A percentile compares a stretch with the other conserved stretches of the same genome.
Evolutionary conservation across 2,113 vertebrate species (phyloP).

Genomic region (Bubo bubo): DNA sequence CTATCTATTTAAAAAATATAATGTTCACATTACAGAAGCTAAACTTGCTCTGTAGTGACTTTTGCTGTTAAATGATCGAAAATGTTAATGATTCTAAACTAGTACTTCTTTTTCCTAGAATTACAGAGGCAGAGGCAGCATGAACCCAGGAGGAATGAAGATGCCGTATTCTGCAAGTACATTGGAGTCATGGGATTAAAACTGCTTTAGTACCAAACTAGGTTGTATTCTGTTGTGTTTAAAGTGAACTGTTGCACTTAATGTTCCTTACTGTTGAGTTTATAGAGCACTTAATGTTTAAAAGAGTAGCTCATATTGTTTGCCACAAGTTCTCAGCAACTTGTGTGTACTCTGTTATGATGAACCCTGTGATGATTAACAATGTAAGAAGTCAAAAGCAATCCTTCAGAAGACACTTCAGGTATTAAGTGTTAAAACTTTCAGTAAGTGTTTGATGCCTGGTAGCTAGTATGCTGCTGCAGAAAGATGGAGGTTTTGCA

Average conservation of each 20-base stretch:
- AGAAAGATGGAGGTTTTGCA: neutral
- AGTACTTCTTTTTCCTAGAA: constrained; percentile 48
- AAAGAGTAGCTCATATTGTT: neutral
- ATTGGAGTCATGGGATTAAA: constrained; percentile 75
- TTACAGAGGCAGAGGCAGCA: constrained; percentile 19
- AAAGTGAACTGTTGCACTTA: neutral
- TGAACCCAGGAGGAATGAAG: constrained; percentile 17
- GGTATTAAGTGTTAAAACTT: neutral
- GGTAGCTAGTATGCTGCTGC: neutral
- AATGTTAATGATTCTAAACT: neutral
- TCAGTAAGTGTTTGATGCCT: neutral
- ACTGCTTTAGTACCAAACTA: neutral
- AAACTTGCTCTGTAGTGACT: neutral
- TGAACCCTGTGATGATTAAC: neutral
- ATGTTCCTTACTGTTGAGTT: neutral
- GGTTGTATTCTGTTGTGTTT: constrained; percentile 11
- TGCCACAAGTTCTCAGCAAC: neutral
- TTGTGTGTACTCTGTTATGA: neutral
- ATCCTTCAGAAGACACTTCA: neutral
- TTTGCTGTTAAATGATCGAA: neutral
- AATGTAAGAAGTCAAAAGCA: neutral
- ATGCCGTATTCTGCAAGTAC: neutral
- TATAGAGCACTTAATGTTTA: constrained; percentile 21
- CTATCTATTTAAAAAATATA: neutral
- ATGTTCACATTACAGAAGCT: neutral